These are phyloP conservation scores for Drosophila tristis DNA, from an alignment of 1,140 invertebrate genomes.

Conservation along the genomic window DNA sequence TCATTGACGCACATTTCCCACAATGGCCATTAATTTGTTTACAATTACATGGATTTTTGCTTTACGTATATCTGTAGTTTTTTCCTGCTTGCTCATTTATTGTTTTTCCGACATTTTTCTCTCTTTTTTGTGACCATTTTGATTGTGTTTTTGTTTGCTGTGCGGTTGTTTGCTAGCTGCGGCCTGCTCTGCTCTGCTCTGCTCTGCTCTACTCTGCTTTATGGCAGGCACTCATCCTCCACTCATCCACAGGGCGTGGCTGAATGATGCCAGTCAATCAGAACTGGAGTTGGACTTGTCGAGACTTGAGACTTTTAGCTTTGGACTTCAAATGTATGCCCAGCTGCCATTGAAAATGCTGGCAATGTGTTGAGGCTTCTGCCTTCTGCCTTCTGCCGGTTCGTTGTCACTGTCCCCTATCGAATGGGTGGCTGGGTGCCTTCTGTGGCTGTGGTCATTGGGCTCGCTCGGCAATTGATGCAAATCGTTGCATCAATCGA, in stretches of 20 bases:
- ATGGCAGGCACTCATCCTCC: background rate
- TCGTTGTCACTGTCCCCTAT: no score
- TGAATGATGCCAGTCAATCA: conserved; percentile 20
- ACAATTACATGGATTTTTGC: conserved; percentile 62
- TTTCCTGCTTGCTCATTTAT: conserved; percentile 23
- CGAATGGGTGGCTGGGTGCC: no score
- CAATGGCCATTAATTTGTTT: conserved; percentile 64
- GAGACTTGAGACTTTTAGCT: no score
- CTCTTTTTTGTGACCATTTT: background rate
- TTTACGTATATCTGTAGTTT: conserved; percentile 12
- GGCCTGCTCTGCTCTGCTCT: background rate
- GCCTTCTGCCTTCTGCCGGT: no score
- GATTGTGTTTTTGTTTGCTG: conserved; percentile 6
- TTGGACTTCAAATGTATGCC: no score
- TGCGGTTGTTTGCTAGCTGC: conserved; percentile 15
- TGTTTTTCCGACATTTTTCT: conserved; percentile 14
- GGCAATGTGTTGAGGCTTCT: no score
- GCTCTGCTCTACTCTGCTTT: background rate
- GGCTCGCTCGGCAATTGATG: no score
- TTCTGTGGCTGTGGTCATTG: no score
- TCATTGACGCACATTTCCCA: conserved; percentile 56
- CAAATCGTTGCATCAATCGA: no score
- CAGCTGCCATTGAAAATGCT: no score
- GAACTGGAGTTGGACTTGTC: background rate
- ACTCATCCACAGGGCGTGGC: conserved; percentile 9